Base-by-base conservation (phyloP, 2,113 vertebrate species). In the Dasyornis broadbenti region DNA sequence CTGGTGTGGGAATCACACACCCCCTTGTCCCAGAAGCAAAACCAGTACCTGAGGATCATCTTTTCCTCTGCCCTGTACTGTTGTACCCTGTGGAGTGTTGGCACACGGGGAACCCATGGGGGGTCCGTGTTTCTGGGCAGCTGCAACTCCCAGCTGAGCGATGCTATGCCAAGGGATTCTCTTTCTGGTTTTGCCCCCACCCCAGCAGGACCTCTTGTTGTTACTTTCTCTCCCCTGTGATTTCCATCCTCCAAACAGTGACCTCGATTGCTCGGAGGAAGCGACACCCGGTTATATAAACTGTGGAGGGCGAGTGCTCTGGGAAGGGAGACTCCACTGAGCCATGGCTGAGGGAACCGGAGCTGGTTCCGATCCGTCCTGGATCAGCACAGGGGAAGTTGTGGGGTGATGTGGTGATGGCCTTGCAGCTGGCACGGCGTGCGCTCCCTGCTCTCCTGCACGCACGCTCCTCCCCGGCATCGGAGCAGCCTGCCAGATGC, bases 221-320 rank as follows among this genome's bases (percentile, higher is more conserved):
- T 42, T 64, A 35, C 66, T 30, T 68, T 64, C n/a, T 68, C n/a
- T 93, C 47, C 47, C 40, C 30, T 31, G 61, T 35, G 94, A 52
- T 80, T 94, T 94, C 83, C 12, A 69, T 81, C 59, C 70, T 94
- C 35, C 18, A 39, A 87, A 53, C 31, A 27, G 81, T 79, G 95
- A 92, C 91, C 93, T 91, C 23, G 8, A 96, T 95, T 21, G 65
- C 89, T 87, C 4, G 0, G 66, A 90, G 78, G 71, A 79, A 94
- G 81, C 18, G 10, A 82, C 64, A 83, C 85, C 13, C 7, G 1
- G 18, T 96, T 93, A 81, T 3, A 49, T 90, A 96, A 94, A 93
- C 1, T 16, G 42, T 59, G 66, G 85, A 70, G 79, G 75, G 56
- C 0, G 11, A 82, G 60, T 0, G 1, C 68, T 83, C 45, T 56